Conservation (phyloP, 2,797 vertebrate species). For the Semotilus atromaculatus region DNA sequence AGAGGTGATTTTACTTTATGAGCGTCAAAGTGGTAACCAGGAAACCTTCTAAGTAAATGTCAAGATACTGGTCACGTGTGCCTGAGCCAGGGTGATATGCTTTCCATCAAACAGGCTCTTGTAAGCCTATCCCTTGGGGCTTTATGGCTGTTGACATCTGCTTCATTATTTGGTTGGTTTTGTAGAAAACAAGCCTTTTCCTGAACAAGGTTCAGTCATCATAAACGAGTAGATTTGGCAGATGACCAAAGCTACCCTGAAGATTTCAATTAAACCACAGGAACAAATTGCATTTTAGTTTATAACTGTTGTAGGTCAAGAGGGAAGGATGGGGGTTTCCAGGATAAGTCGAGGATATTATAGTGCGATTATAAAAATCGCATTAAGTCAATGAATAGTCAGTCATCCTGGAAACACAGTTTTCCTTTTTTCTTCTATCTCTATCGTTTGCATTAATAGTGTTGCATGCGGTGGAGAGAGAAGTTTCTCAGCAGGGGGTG, state of each 20-base stretch:
- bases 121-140: conserved; percentile 3
- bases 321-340: background rate
- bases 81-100: background rate
- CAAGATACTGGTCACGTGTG: conserved; percentile 39
- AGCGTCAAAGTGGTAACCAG: conserved; percentile 49
- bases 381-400: background rate
- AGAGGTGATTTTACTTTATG: conserved; percentile 21
- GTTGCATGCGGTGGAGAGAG: background rate
- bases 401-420: background rate
- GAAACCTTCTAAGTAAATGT: conserved; percentile 55
- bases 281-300: conserved; percentile 6
- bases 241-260: background rate
- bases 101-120: conserved; percentile 3
- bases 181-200: conserved; percentile 9
- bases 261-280: conserved; percentile 3
- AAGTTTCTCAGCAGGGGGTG: background rate
- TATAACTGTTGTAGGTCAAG: background rate
- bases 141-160: conserved; percentile 34
- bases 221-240: conserved; percentile 13
- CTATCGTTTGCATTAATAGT: background rate
- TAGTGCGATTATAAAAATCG: background rate
- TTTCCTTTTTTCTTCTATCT: background rate
- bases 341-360: background rate
- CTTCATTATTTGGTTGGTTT: conserved; percentile 28
- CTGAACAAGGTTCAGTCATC: background rate